Conservation (phyloP, 2,113 vertebrate species). For the Terrapene triunguis region DNA sequence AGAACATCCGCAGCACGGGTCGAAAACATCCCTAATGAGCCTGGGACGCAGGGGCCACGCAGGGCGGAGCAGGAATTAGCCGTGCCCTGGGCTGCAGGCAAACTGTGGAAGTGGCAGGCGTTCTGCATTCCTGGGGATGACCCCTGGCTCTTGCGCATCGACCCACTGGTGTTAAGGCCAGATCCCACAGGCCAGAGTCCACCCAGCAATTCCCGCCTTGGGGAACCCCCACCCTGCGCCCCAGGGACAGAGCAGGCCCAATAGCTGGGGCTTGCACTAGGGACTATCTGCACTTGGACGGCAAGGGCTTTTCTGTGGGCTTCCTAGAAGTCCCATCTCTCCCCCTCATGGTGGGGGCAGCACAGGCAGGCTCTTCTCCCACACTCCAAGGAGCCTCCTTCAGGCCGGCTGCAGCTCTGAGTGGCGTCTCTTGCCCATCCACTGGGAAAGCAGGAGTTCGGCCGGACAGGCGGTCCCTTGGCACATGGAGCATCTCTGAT, state of each 20-base stretch:
- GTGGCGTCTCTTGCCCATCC: background rate
- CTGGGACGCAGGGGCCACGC: accelerated
- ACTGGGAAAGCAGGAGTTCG: background rate
- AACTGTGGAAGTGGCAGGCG: background rate
- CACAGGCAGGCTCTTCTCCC: background rate
- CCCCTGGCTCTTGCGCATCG: background rate
- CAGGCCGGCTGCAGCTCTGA: background rate
- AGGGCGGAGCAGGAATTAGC: background rate
- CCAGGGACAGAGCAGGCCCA: background rate
- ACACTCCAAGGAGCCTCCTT: background rate
- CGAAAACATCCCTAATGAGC: constrained; percentile 60
- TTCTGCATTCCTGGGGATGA: background rate
- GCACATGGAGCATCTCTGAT: background rate
- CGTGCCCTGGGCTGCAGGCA: background rate
- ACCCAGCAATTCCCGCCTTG: too few relatives aligned
- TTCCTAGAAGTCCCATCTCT: background rate
- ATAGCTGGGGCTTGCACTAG: background rate
- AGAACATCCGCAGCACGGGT: background rate
- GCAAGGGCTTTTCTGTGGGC: background rate
- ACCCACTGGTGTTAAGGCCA: background rate
- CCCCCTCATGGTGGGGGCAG: background rate
- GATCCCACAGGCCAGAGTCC: background rate
- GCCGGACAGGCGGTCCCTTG: background rate
- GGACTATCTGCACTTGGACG: background rate
- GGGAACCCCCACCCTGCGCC: background rate